Base-by-base conservation (phyloP, 2,888 invertebrate genomes). In the Andrena flavipes region DNA sequence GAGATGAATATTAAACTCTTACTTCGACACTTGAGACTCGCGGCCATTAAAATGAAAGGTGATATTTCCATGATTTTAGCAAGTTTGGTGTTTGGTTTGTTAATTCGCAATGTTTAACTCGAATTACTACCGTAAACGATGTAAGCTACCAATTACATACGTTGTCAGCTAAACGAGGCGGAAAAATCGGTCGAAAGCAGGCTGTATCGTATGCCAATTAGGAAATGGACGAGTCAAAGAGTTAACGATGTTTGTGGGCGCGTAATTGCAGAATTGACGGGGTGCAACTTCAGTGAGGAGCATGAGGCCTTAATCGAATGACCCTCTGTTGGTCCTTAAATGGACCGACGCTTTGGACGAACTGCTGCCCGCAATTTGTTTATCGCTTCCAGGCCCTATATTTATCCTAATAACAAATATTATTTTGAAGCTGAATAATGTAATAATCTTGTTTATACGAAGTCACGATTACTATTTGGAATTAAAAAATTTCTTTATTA, bases 191-290 rank as follows among this genome's bases (percentile, higher is more conserved):
- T 13, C 20, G 48, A 68, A 78, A 76, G 65, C 59, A 10, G 20
- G 51, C 30, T 7, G 42, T 59, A 67, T 77, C 70, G 68, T 49
- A n/a, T 42, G 49, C 30, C 82, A 76, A 84, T 87, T 87, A 82
- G 75, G 70, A 85, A 84, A 84, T 79, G 72, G 77, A 78, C 69
- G 72, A 82, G 64, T 56, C 76, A 77, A 85, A 75, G 74, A 82
- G 84, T 51, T 82, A 75, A 90, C 86, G 80, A 85, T 81, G 81
- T 80, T 76, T 71, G 80, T 90, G 76, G 86, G 80, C 76, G 84
- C 80, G 67, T 87, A 87, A 85, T 89, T 80, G 84, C 23, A 49
- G 73, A 86, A 89, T 86, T 84, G 77, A 23, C 77, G 42, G 67
- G 80, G 79, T 84, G 84, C 76, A 78, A 69, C 80, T 84, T 75